Evolutionary conservation across 2,888 invertebrate genomes (phyloP).

Genomic region (Trissolcus japonicus): DNA sequence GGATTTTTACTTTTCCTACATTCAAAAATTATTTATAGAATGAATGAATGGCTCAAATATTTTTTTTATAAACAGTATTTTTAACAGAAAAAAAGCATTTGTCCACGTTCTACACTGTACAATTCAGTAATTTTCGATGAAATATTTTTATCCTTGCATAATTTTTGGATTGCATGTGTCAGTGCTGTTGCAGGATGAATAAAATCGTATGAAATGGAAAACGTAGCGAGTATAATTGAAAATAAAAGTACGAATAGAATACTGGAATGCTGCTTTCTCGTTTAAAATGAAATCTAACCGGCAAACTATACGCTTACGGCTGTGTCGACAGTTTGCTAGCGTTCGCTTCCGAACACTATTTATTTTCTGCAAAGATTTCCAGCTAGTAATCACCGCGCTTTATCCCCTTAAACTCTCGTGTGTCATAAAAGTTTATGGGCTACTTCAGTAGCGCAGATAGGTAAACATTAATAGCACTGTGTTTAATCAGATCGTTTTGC

Average conservation of each 20-base stretch:
- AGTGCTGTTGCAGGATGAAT: slow-evolving; percentile 21
- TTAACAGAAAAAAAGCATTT: too few species aligned
- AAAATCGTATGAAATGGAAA: slow-evolving; percentile 49
- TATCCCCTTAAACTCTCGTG: slow-evolving; percentile 54
- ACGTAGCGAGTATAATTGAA: slow-evolving; percentile 56
- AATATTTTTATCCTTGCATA: slow-evolving; percentile 19
- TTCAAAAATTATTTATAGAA: too few species aligned
- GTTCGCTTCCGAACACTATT: slow-evolving; percentile 51
- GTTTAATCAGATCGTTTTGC: slow-evolving; percentile 43
- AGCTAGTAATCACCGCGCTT: slow-evolving; percentile 51
- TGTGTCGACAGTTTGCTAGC: slow-evolving; percentile 49
- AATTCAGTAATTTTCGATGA: too few species aligned
- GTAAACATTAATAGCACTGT: slow-evolving; percentile 51
- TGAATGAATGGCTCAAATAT: too few species aligned
- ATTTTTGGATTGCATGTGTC: slow-evolving; percentile 37
- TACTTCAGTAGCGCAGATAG: slow-evolving; percentile 49
- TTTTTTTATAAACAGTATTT: too few species aligned
- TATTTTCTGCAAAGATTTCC: slow-evolving; percentile 56
- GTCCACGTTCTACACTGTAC: too few species aligned
- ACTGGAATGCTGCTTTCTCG: slow-evolving; percentile 48
- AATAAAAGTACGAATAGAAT: slow-evolving; percentile 54
- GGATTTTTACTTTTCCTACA: too few species aligned
- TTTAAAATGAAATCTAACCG: slow-evolving; percentile 56
- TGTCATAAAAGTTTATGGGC: slow-evolving; percentile 57
- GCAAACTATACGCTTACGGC: slow-evolving; percentile 48